Evolutionary conservation across 2,888 invertebrate species (phyloP).

Genomic region (Pterostichus niger): DNA sequence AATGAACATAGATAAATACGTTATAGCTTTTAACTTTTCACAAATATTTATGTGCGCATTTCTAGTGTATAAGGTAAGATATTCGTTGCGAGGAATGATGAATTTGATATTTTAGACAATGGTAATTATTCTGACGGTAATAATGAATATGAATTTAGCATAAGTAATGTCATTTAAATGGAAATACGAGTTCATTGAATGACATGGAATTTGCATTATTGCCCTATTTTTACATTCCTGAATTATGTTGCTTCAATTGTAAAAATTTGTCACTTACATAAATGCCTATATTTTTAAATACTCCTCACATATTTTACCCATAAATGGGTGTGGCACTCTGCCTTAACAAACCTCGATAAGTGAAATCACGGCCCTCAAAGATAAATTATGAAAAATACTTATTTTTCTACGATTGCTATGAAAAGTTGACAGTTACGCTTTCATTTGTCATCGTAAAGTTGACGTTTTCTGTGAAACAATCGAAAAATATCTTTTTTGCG

Average conservation of each 20-base stretch:
- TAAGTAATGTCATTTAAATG: not conserved
- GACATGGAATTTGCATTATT: not conserved
- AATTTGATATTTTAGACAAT: conserved; percentile 41
- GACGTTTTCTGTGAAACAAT: too few relatives aligned
- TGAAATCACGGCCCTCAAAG: too few relatives aligned
- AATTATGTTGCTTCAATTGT: too few relatives aligned
- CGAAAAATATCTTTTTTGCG: too few relatives aligned
- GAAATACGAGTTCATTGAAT: not conserved
- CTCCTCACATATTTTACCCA: too few relatives aligned
- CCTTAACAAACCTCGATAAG: too few relatives aligned
- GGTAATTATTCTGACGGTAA: not conserved
- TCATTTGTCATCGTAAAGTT: too few relatives aligned
- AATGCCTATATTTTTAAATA: too few relatives aligned
- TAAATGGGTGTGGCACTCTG: not conserved
- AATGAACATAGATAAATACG: conserved; percentile 80
- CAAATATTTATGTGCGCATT: conserved; percentile 79
- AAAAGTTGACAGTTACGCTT: too few relatives aligned
- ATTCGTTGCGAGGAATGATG: not conserved
- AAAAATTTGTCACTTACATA: too few relatives aligned
- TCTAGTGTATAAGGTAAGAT: conserved; percentile 69
- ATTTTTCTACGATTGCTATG: too few relatives aligned
- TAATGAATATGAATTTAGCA: conserved; percentile 8
- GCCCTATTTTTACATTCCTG: not conserved
- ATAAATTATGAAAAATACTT: too few relatives aligned
- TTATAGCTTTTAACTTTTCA: conserved; percentile 83